These are phyloP conservation scores for Heterodera carotae DNA, from an alignment of 1,140 invertebrate genomes.

Conservation along the genomic window DNA sequence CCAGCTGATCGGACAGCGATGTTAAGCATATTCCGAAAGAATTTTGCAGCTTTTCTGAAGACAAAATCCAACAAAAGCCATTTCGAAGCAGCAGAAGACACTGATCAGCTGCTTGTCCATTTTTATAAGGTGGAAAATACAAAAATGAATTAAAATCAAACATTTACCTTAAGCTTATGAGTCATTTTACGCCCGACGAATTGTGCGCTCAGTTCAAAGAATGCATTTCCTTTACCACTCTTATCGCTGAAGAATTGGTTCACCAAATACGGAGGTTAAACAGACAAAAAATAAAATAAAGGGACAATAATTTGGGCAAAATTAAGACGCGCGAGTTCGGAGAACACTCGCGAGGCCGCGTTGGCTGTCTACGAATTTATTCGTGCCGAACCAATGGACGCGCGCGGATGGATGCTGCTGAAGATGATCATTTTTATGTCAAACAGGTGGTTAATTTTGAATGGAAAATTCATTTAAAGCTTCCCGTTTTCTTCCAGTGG, in stretches of 20 bases:
- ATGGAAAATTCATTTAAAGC: neutral
- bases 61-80: slow-evolving; percentile 1
- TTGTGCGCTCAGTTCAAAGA: slow-evolving; percentile 64
- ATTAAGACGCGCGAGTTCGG: slow-evolving; percentile 79
- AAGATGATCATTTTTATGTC: slow-evolving; percentile 53
- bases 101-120: neutral
- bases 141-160: neutral
- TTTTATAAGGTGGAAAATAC: neutral
- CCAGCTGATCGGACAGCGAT: neutral
- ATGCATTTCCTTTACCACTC: slow-evolving; percentile 50
- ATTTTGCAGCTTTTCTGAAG: slow-evolving; percentile 10
- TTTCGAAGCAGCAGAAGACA: neutral
- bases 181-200: slow-evolving; percentile 77
- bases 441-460: slow-evolving; percentile 47
- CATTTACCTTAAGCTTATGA: slow-evolving; percentile 78
- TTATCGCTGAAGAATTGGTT: slow-evolving; percentile 55
- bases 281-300: slow-evolving; percentile 7
- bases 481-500: slow-evolving; percentile 46
- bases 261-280: slow-evolving; percentile 53
- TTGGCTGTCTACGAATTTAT: slow-evolving; percentile 55
- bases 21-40: neutral
- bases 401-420: slow-evolving; percentile 55
- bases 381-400: slow-evolving; percentile 40
- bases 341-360: slow-evolving; percentile 70
- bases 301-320: neutral